Evolutionary conservation across 53 echinoderm and acorn worm species (phyloP), one percentile per base, ranked within the genome.

Genomic region (Arbacia lixula): DNA sequence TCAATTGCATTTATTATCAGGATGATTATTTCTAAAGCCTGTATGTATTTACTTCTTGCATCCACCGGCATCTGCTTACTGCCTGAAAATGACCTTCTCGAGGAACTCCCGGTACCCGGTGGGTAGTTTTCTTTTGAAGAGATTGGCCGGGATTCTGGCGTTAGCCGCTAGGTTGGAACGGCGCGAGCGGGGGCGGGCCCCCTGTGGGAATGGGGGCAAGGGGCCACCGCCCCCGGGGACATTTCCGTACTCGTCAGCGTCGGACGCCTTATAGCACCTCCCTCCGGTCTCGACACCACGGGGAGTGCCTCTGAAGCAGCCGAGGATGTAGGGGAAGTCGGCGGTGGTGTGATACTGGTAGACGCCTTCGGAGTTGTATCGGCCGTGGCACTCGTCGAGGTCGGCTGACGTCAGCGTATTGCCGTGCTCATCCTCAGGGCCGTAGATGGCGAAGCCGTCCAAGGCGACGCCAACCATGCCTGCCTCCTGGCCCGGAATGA

Each of bases 361-460:
- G 37, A 76, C 69, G 32, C 95, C 95, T 56, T 94, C 32, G 16
- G 72, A n/a, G 40, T 65, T 85, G 57, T 36, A 40, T 21, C 89
- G 90, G 20, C 95, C 91, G 74, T 92, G 90, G 56, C 95, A 93
- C 58, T 88, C 88, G 75, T 95, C 93, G 19, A 95, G 84, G 53
- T 93, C 93, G n/a, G 22, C 84, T 2, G 86, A 81, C 14, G 86
- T 88, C 63, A 95, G 53, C 2, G 66, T 74, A 21, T 68, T 84
- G 19, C 95, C 90, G 72, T 87, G 65, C 76, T 95, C 95, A 73
- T 95, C 91, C 34, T 35, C 76, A 42, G 95, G 92, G 3, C 95
- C 92, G 85, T 93, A 95, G 83, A 95, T 93, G 19, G 95, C 88
- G 63, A 90, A 95, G 10, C 93, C 93, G 50, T 95, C 95, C 29